Evolutionary conservation across 2,113 vertebrate species (phyloP), one percentile per base, ranked within the genome.

Genomic region (Coturnix japonica): DNA sequence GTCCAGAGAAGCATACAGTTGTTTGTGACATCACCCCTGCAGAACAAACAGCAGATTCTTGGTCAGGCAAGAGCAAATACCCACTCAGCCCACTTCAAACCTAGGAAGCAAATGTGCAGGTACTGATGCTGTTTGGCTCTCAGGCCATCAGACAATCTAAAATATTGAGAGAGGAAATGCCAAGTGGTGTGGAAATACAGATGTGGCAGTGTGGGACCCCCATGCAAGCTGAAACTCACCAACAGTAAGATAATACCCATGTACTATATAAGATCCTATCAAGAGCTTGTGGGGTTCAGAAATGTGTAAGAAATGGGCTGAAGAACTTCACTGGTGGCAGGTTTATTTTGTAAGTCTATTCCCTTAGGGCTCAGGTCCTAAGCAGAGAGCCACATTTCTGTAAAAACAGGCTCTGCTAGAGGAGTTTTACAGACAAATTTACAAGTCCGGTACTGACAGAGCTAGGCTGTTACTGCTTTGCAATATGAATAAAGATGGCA

Each of bases 51-150:
- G 41, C 26, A 69, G 11, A 31, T 75, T 4, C 43, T 5, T 0
- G 0, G 17, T 41, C 12, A 47, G 69, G 22, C n/a, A 21, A 47
- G n/a, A 43, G 14, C 15, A 54, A 49, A 12, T 63, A 4, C 18
- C 23, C 2, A 0, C 33, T 64, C 43, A 54, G 9, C 25, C 31
- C 41, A 2, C 41, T 77, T 57, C 51, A 61, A 11, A 59, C 35
- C 35, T 61, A 28, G 35, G 49, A 33, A 28, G 49, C 0, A 0
- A 19, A 66, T 2, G 2, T 26, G 6, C 22, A 12, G 0, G 1
- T 37, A 43, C 51, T 75, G 26, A 51, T 14, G 35, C 16, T 13
- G 35, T 49, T 35, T 1, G 0, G 37, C 43, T 56, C 43, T 31
- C 47, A 41, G 66, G 25, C 21, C 21, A 25, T 25, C n/a, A 33